Base-by-base conservation (phyloP, 1,140 invertebrate genomes). In the Sycobia sp. region DNA sequence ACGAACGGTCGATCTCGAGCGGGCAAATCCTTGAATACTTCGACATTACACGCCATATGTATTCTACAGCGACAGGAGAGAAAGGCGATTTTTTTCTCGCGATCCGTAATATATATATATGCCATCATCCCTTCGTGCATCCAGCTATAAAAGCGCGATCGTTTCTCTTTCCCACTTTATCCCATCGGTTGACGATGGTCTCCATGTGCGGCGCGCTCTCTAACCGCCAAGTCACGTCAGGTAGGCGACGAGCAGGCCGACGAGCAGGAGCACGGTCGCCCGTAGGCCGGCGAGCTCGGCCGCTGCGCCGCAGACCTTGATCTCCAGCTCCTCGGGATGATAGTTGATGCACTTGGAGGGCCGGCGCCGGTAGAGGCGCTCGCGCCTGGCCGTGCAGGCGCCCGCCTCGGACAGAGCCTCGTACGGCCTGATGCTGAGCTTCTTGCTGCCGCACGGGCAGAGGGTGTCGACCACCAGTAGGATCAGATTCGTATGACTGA, bases 401-500 rank as follows among this genome's bases (percentile, higher is more conserved):
- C 77, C 76, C 1, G 77, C 67, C 22, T 81, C 76, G 69, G 71
- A 84, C 74, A 67, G 78, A 69, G 64, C 86, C 76, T 94, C 91
- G 67, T 89, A 88, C 2, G 92, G 89, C 34, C 87, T 86, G 67
- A 94, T 91, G 73, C 90, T 91, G 41, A 93, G 81, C 71, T 91
- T 89, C 76, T 93, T 93, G 67, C 87, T 90, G 27, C 91, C 91
- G 78, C 94, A 96, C 32, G 92, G 91, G 81, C 94, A 96, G 57
- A 92, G 77, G 0, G 92, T 95, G 75, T 95, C 92, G 49, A 95
- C 92, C 39, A 95, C 94, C 23, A 96, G 81, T 55, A 96, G 80
- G 53, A 96, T 93, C 46, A 96, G 80, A 83, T 96, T 96, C 69
- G 93, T 95, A 73, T 94, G 90, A 38, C 89, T 92, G 69, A 96